A percentile compares a stretch with the other conserved stretches of the same genome.
These are phyloP conservation scores for Hydropotes inermis DNA, from an alignment of 2,113 vertebrate genomes.

Conservation along the genomic window DNA sequence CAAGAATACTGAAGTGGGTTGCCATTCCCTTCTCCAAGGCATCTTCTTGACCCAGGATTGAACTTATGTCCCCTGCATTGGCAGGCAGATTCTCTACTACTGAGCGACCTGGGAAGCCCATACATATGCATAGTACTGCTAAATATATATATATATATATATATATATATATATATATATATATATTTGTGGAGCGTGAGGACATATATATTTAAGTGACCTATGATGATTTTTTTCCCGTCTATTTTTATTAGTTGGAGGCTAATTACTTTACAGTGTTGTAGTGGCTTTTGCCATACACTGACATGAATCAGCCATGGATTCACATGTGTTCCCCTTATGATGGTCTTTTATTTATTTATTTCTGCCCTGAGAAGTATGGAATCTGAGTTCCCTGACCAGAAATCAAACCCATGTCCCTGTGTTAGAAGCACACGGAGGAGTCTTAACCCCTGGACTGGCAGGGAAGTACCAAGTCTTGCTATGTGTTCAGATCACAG, in stretches of 20 bases:
- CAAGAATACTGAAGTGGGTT: background rate
- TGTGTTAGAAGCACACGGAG: accelerated
- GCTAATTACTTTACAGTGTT: too few relatives aligned
- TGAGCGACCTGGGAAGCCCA: background rate
- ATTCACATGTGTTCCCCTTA: too few relatives aligned
- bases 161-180: background rate
- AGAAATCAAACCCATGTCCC: background rate
- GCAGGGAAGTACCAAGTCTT: background rate
- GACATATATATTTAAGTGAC: background rate
- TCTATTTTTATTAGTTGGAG: too few relatives aligned
- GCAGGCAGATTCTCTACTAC: background rate
- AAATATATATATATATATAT: background rate
- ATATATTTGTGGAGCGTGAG: background rate
- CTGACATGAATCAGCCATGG: too few relatives aligned
- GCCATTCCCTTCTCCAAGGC: background rate
- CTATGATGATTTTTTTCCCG: background rate
- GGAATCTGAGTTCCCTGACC: background rate
- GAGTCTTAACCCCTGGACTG: background rate
- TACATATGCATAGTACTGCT: background rate
- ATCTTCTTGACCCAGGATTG: background rate
- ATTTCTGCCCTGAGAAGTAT: background rate
- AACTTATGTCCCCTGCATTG: background rate
- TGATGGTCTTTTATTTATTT: background rate
- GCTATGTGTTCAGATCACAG: accelerated
- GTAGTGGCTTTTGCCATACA: too few relatives aligned